Conservation (phyloP, 2,113 vertebrate species). For the Xiphias gladius region DNA sequence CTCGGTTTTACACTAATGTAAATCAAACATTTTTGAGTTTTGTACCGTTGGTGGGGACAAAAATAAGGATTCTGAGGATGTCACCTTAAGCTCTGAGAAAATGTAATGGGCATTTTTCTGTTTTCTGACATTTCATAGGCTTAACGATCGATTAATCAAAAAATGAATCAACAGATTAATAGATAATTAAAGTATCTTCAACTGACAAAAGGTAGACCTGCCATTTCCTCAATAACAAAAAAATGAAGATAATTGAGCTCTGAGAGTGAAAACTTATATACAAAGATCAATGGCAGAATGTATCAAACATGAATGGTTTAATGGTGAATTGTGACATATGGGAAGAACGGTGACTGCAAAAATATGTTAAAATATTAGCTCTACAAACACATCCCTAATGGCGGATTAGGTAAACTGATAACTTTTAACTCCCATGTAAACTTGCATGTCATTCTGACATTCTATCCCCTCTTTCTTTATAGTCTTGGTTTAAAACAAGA, state of each 20-base stretch:
- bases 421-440: neutral
- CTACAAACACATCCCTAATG: neutral
- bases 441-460: slow-evolving; percentile 9
- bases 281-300: neutral
- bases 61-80: too few relatives aligned
- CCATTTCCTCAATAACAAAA: neutral
- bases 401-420: neutral
- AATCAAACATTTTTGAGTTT: too few relatives aligned
- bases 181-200: neutral
- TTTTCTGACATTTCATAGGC: neutral
- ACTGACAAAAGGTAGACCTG: neutral
- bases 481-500: slow-evolving; percentile 27
- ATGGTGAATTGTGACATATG: neutral
- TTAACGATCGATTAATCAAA: neutral
- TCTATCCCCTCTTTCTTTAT: neutral
- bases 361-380: neutral
- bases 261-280: neutral
- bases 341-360: neutral
- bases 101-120: too few relatives aligned
- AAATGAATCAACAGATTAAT: too few relatives aligned
- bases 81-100: too few relatives aligned
- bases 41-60: too few relatives aligned
- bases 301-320: neutral
- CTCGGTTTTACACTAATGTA: too few relatives aligned
- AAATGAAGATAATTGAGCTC: neutral